Conservation (phyloP, 2,113 vertebrate species). For the Alligator sinensis region DNA sequence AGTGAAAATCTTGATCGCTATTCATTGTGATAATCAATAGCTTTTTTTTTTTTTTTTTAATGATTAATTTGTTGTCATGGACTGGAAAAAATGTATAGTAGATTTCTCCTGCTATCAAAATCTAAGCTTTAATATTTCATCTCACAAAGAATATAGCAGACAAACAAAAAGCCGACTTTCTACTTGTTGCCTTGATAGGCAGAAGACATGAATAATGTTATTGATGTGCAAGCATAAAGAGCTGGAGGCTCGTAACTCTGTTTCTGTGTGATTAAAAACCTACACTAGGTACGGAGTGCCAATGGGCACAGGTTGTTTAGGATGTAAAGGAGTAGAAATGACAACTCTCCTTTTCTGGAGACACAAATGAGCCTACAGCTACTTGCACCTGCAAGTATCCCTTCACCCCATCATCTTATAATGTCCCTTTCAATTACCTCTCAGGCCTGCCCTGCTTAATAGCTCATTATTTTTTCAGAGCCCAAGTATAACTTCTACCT, state of each 20-base stretch:
- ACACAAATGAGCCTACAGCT: conserved; percentile 13
- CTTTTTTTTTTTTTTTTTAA: neutral
- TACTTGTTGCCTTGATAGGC: conserved; percentile 51
- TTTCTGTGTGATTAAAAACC: conserved; percentile 57
- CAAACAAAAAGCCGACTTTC: conserved; percentile 36
- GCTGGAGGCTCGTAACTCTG: conserved; percentile 44
- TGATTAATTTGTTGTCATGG: conserved; percentile 24
- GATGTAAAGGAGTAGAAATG: conserved; percentile 27
- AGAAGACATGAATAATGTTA: conserved; percentile 47
- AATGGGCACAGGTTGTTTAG: conserved; percentile 24
- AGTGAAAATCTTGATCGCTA: neutral
- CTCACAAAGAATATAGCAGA: conserved; percentile 40
- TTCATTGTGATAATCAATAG: neutral
- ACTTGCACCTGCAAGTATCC: neutral
- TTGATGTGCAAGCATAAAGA: conserved; percentile 54
- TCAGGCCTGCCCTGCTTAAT: neutral
- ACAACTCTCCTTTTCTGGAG: conserved; percentile 54
- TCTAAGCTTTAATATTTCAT: conserved; percentile 47
- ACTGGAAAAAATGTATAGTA: conserved; percentile 6
- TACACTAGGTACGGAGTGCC: conserved; percentile 42
- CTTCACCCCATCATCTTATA: neutral
- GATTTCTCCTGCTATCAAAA: conserved; percentile 25
- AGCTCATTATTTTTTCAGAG: neutral
- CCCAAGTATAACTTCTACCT: neutral
- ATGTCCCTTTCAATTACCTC: neutral